Base-by-base conservation (phyloP, 1,140 invertebrate genomes). In the Drosophila burlai region DNA sequence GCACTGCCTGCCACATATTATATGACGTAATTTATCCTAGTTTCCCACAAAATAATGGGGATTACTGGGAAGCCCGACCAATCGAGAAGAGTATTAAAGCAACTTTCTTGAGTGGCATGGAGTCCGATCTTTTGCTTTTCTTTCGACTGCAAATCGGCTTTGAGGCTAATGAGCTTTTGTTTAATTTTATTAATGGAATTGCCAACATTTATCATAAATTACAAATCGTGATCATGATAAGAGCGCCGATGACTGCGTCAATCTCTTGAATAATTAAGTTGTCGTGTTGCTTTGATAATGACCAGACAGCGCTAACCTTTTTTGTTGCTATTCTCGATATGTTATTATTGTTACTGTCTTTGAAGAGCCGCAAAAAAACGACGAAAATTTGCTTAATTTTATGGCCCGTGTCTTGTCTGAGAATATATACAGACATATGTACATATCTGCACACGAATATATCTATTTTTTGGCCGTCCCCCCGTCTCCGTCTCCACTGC, bases 181-280 rank as follows among this genome's bases (percentile, higher is more conserved):
- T 89, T 85, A 85, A 90, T 90, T 89, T 85, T 87, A 87, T 87
- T 89, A 90, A 89, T 89, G 85, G 85, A 90, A 90, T 90, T 80
- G 81, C 85, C 79, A 90, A 85, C 78, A 90, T 89, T 90, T 89
- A 89, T 89, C 81, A 90, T 89, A 89, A 89, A 89, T 89, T 80
- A 90, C 85, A 80, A 89, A 90, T 90, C 85, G 75, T 82, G 85
- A 89, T 89, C 85, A 69, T 80, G 85, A 89, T 89, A 89, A 90
- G 69, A 90, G 81, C 55, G 42, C 60, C 80, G 65, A 38, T 74
- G 62, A 47, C 49, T 61, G 54, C 54, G 69, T 73, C 67, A 66
- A 77, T 78, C 62, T 77, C 31, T 69, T 89, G 78, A 85, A 89
- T 89, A 89, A 89, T 90, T 82, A 89, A 89, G 85, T 85, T 89